Base-by-base conservation (phyloP, 2,113 vertebrate genomes). In the Tachysurus vachellii region DNA sequence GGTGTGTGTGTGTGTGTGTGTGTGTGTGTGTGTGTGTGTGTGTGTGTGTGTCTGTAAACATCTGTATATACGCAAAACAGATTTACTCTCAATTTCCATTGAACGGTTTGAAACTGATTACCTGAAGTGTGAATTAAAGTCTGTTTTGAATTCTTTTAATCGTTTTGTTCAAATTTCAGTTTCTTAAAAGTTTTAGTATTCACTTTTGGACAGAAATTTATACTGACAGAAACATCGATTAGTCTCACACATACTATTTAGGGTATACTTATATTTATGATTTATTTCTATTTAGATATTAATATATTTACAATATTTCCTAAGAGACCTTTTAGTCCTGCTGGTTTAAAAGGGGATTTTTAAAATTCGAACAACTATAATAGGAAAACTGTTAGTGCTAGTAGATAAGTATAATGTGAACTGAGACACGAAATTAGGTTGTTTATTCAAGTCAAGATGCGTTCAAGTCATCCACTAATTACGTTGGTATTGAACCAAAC, bases 21-120 rank as follows among this genome's bases (percentile, higher is more conserved):
- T 56, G 54, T 53, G 44, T 82, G 68, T 82, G 28, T 54, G 61
- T 82, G 77, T 88, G 44, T 71, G 26, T 80, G 44, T 68, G 36
- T 80, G 36, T 80, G 57, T 64, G 79, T 56, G 54, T 53, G 57
- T 77, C 47, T 76, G 31, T 31, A 31, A 61, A 64, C 73, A 59
- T 88, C n/a, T 66, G 23, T 68, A 44, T 71, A 31, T 82, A 59
- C 61, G 17, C 11, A 47, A 56, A 80, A 80, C 54, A 36, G n/a
- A 50, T 19, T 79, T 79, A 23, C 56, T 42, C 9, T 57, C 19
- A 42, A 28, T 59, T 17, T 28, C 54, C 54, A 80, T 21, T 53
- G 8, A 28, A 79, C n/a, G 56, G 53, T 57, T 17, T 59, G 50
- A 77, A 28, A 47, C 47, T 42, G 16, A 36, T 6, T 36, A 28